Conservation (phyloP, 1,140 invertebrate genomes). For the Drosophila sp. region DNA sequence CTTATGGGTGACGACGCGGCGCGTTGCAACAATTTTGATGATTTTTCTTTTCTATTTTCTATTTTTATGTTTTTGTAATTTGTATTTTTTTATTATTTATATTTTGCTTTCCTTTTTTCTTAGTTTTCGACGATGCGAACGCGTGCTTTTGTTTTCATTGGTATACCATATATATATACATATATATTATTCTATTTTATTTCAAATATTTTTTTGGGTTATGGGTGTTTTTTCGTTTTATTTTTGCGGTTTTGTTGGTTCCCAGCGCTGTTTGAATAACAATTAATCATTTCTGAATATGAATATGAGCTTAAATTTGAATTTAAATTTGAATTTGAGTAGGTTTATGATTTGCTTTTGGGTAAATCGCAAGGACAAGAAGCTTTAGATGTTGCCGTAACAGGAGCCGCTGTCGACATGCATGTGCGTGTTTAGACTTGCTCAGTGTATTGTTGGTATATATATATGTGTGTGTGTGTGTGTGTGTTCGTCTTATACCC, state of each 20-base stretch:
- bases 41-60: constrained; percentile 31
- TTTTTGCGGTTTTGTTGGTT: constrained; percentile 38
- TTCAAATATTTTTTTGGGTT: constrained; percentile 9
- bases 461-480: constrained; percentile 2
- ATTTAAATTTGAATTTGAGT: neutral
- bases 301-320: neutral
- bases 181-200: constrained; percentile 13
- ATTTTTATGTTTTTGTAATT: constrained; percentile 21
- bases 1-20: constrained; percentile 44
- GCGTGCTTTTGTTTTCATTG: constrained; percentile 23
- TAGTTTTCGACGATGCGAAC: constrained; percentile 52
- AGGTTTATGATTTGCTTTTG: no score
- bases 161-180: no score
- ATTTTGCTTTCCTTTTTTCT: constrained; percentile 29
- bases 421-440: constrained; percentile 19
- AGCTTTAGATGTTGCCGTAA: constrained; percentile 11
- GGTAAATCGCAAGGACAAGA: constrained; percentile 13
- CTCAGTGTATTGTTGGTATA: constrained; percentile 3
- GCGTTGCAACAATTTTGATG: constrained; percentile 33
- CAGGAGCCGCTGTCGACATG: constrained; percentile 13
- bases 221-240: constrained; percentile 12
- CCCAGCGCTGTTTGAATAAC: constrained; percentile 42
- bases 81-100: constrained; percentile 36
- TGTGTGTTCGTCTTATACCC: constrained; percentile 20
- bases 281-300: neutral